These are phyloP conservation scores for Zaprionus nigranus DNA, from an alignment of 1,140 invertebrate species.

Conservation along the genomic window DNA sequence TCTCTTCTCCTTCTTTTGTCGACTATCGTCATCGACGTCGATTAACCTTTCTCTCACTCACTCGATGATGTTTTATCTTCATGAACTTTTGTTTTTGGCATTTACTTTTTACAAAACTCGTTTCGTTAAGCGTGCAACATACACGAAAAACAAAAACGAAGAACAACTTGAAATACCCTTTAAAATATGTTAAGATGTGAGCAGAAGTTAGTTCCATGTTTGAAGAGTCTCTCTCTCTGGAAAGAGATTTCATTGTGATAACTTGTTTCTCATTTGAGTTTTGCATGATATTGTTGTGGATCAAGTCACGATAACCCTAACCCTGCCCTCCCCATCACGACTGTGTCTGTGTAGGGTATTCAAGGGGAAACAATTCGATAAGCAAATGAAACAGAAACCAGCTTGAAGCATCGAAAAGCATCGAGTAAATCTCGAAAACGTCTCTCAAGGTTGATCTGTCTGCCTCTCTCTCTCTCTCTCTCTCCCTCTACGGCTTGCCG, in stretches of 20 bases:
- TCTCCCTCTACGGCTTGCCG: neutral
- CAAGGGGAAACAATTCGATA: conserved; percentile 12
- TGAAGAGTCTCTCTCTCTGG: too few relatives aligned
- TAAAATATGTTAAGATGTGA: too few relatives aligned
- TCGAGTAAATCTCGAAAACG: conserved; percentile 19
- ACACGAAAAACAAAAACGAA: conserved; percentile 23
- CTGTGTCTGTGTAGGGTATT: neutral
- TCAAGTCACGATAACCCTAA: neutral
- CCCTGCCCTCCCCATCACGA: too few relatives aligned
- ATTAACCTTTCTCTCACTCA: neutral
- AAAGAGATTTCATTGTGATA: neutral
- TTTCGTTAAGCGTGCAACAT: conserved; percentile 55
- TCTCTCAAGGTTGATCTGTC: conserved; percentile 22
- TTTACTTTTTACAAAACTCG: conserved; percentile 55
- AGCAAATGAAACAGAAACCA: conserved; percentile 32
- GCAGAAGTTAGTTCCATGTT: too few relatives aligned
- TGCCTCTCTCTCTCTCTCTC: neutral
- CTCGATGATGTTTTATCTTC: conserved; percentile 6
- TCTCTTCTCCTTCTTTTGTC: too few relatives aligned
- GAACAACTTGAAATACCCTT: neutral
- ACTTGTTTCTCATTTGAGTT: neutral
- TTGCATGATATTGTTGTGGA: too few relatives aligned
- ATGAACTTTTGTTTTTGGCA: conserved; percentile 12
- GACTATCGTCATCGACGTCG: too few relatives aligned
- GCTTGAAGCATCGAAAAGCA: conserved; percentile 10